A percentile compares a stretch with the other conserved stretches of the same genome.
phyloP scores from a whole-genome alignment of 2,888 invertebrate genomes.

The Drosophila anomelani region DNA sequence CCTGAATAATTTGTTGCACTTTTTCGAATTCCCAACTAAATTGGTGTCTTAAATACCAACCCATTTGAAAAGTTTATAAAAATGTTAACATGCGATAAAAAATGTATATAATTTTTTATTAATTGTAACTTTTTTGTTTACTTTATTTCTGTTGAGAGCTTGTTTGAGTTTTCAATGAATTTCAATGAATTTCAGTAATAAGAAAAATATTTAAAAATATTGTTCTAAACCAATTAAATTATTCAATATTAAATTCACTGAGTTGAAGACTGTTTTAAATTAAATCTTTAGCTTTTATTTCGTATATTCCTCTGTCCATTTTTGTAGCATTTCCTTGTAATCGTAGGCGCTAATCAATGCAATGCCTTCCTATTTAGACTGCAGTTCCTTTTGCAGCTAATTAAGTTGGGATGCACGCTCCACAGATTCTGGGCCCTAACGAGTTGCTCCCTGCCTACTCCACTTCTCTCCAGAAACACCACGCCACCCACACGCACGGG shows the following conservation, averaged over 20 bases:
- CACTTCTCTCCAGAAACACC: background rate
- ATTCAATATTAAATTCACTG: too few relatives aligned
- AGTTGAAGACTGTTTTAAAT: background rate
- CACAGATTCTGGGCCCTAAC: slow-evolving; percentile 32
- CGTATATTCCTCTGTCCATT: background rate
- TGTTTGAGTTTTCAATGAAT: background rate
- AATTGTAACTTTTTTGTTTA: too few relatives aligned
- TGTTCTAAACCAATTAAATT: too few relatives aligned
- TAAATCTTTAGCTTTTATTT: background rate
- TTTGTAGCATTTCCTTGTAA: slow-evolving; percentile 18
- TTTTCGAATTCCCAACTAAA: background rate
- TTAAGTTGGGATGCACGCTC: slow-evolving; percentile 65
- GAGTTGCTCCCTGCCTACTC: slow-evolving; percentile 21
- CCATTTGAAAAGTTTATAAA: slow-evolving; percentile 7
- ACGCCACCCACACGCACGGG: slow-evolving; percentile 5
- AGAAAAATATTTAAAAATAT: too few relatives aligned
- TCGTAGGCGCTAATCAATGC: slow-evolving; percentile 64
- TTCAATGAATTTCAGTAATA: too few relatives aligned
- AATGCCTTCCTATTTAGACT: slow-evolving; percentile 61
- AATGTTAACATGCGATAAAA: background rate
- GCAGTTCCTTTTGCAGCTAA: slow-evolving; percentile 63
- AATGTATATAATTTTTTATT: background rate
- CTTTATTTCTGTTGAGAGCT: too few relatives aligned
- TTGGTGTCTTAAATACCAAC: background rate
- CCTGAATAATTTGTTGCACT: background rate